These are phyloP conservation scores for Dysmachus trigonus DNA, from an alignment of 2,888 invertebrate species.

Conservation along the genomic window DNA sequence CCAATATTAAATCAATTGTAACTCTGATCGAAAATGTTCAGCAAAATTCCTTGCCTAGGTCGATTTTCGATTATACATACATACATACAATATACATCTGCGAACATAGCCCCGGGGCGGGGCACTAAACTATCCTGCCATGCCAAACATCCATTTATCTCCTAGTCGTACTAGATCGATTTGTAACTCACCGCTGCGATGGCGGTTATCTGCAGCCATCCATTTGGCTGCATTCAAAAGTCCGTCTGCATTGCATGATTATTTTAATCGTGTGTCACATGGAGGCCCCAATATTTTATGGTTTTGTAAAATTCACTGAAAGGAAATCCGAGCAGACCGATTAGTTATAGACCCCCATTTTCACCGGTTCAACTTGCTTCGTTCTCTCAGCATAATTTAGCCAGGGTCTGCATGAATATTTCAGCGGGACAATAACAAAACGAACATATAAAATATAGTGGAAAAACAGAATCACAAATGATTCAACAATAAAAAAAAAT, in stretches of 20 bases:
- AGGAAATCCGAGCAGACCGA: conserved; percentile 36
- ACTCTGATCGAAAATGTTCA: background rate
- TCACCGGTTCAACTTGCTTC: background rate
- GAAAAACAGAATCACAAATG: background rate
- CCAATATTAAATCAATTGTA: background rate
- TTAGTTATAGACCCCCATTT: conserved; percentile 37
- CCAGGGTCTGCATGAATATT: conserved; percentile 35
- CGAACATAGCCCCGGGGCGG: background rate
- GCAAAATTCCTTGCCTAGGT: background rate
- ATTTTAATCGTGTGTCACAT: conserved; percentile 39
- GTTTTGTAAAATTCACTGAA: conserved; percentile 35
- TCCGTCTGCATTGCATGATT: conserved; percentile 34
- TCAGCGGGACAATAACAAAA: conserved; percentile 28
- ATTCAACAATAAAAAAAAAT: too few relatives aligned
- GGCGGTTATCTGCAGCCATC: conserved; percentile 24
- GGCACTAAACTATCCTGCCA: conserved; percentile 18
- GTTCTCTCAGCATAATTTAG: conserved; percentile 19
- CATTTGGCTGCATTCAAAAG: conserved; percentile 29
- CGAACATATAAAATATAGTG: background rate
- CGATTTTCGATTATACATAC: too few relatives aligned
- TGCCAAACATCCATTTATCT: conserved; percentile 25
- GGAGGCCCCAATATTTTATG: conserved; percentile 32
- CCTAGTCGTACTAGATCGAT: conserved; percentile 27
- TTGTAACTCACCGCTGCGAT: conserved; percentile 35
- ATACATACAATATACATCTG: too few relatives aligned